Conservation (phyloP, 2,888 invertebrate genomes). For the Chrysomela aeneicollis region DNA sequence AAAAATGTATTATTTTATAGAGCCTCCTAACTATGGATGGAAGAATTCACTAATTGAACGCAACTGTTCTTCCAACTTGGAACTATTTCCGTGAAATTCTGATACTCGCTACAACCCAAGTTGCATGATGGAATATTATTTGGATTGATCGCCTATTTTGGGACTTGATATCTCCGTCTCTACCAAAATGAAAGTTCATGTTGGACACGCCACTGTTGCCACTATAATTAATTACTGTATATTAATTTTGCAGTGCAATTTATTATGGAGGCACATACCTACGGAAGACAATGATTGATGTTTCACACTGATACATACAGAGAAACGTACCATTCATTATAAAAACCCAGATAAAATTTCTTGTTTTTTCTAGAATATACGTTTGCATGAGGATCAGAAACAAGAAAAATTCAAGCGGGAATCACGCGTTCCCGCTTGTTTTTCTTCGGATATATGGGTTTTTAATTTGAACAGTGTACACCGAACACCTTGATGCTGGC, state of each 20-base stretch:
- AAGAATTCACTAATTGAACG: too few species aligned
- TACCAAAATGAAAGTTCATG: too few species aligned
- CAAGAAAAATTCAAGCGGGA: neutral
- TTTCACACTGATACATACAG: conserved; percentile 4
- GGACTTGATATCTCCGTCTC: too few species aligned
- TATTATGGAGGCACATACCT: neutral
- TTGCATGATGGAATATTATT: too few species aligned
- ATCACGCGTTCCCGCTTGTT: neutral
- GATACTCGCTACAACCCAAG: too few species aligned
- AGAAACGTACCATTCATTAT: neutral
- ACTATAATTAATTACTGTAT: conserved; percentile 1
- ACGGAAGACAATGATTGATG: neutral
- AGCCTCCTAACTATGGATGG: too few species aligned
- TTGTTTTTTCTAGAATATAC: neutral
- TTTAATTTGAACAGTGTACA: neutral
- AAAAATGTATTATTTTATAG: too few species aligned
- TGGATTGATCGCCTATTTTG: too few species aligned
- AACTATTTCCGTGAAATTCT: too few species aligned
- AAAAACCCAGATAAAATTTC: neutral
- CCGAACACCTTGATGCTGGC: conserved; percentile 1
- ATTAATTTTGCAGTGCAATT: neutral
- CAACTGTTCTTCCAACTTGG: too few species aligned
- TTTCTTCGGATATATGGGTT: neutral
- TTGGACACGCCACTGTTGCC: neutral
- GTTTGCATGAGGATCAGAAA: neutral